Conservation (phyloP, 2,888 invertebrate genomes). For the Drosophila multiciliata region DNA sequence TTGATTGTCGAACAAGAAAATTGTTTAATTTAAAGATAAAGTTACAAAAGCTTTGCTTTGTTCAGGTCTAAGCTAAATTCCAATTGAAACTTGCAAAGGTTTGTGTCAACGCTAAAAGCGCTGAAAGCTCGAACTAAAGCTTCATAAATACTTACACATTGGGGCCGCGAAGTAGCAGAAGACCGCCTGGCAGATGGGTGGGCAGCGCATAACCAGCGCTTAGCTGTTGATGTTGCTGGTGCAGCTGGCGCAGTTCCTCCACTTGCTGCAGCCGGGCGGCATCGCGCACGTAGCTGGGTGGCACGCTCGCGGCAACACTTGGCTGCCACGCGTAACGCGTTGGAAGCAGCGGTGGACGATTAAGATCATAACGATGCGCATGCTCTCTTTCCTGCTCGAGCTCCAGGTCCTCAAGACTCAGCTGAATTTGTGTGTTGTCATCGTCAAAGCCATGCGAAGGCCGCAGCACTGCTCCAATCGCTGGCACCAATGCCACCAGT, state of each 20-base stretch:
- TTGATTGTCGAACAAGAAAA: not conserved
- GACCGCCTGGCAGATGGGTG: slow-evolving; percentile 36
- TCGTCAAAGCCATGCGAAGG: slow-evolving; percentile 62
- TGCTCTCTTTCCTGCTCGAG: slow-evolving; percentile 88
- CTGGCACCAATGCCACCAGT: slow-evolving; percentile 34
- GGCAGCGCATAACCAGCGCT: slow-evolving; percentile 70
- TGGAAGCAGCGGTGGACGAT: slow-evolving; percentile 63
- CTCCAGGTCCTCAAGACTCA: slow-evolving; percentile 91
- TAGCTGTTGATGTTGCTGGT: slow-evolving; percentile 61
- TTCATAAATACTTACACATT: slow-evolving; percentile 40
- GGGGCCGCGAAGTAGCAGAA: slow-evolving; percentile 38
- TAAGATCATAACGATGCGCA: slow-evolving; percentile 58
- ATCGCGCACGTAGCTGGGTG: slow-evolving; percentile 66
- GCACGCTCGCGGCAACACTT: slow-evolving; percentile 61
- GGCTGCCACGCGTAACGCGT: slow-evolving; percentile 72
- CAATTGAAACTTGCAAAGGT: not conserved
- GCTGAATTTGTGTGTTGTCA: slow-evolving; percentile 85
- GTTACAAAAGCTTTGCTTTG: not conserved
- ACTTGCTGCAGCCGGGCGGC: slow-evolving; percentile 59
- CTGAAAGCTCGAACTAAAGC: slow-evolving; percentile 35
- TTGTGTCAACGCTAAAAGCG: slow-evolving; percentile 1
- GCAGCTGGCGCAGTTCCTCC: slow-evolving; percentile 57
- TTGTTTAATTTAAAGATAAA: not conserved
- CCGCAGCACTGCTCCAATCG: slow-evolving; percentile 31
- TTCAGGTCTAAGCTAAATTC: not conserved